Evolutionary conservation across 2,888 invertebrate genomes (phyloP), one percentile per base, ranked within the genome.

Genomic region (Conus canariensis): DNA sequence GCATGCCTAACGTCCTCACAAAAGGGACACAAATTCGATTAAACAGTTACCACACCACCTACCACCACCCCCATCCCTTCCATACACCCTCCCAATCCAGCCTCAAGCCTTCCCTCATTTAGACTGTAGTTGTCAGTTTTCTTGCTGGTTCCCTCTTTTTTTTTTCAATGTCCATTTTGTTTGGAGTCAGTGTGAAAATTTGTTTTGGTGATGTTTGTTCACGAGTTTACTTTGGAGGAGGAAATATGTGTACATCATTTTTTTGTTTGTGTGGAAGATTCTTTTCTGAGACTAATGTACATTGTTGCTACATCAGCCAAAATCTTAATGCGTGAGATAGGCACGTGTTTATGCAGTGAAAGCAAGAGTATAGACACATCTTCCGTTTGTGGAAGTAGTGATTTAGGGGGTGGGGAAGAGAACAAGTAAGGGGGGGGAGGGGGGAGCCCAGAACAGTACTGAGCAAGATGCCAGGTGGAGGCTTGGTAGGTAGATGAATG

Each of bases 1-100:
- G 90, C 94, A 93, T 93, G 93, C 94, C 90, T 94, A 94, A 93
- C 25, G 90, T 91, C 91, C 82, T 12, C 77, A 70, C 80, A 90
- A 88, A 88, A 83, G 77, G 89, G 80, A 83, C 83, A 83, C 83
- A 88, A 58, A 58, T 70, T 87, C 19, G 14, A 87, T 56, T 16
- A 60, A 80, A 45, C 80, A 45, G 80, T n/a, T 74, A 70, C 70
- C 16, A 70, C 70, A 70, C 70, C 70, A 16, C 70, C 70, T 70
- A 0, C 70, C 64, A 64, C 45, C 45, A 67, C 80, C 60, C 88
- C 80, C 19, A 70, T 22, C 70, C 70, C 2, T 22, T 14, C 70
- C 70, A 0, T 22, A 70, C 8, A 22, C 70, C 22, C 19, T 22
- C 70, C 19, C 19, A 12, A 8, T 70, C 70, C 70, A 70, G 22